Evolutionary conservation across 2,113 vertebrate genomes (phyloP).

Genomic region (Talpa occidentalis): DNA sequence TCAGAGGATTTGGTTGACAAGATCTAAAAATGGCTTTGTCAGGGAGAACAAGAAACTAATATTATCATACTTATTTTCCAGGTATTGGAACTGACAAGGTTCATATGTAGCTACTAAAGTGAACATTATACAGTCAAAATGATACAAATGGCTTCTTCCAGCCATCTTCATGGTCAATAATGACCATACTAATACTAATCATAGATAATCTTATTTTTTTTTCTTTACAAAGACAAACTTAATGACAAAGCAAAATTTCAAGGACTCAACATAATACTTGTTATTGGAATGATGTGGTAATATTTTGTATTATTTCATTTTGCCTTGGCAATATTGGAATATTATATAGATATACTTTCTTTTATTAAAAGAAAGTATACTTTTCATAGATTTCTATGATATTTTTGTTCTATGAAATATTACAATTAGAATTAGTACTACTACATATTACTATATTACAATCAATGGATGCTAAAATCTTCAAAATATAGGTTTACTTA

Average conservation of each 20-base stretch:
- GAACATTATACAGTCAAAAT: background rate
- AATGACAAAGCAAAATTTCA: background rate
- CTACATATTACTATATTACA: no score
- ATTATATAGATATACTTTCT: background rate
- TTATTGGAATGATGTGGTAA: background rate
- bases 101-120: background rate
- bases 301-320: background rate
- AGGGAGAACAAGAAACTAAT: constrained; percentile 52
- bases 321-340: background rate
- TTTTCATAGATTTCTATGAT: constrained; percentile 1
- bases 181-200: background rate
- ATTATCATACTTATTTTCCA: constrained; percentile 34
- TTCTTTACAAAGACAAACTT: background rate
- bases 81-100: constrained; percentile 22
- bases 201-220: background rate
- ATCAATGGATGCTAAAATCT: constrained; percentile 41
- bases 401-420: constrained; percentile 34
- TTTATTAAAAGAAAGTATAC: background rate
- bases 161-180: background rate
- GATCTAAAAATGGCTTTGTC: constrained; percentile 66
- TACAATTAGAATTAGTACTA: background rate
- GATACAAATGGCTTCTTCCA: background rate
- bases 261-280: background rate
- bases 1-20: constrained; percentile 52
- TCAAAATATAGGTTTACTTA: background rate